Conservation (phyloP, 2,113 vertebrate species). For the Dicentrarchus labrax region DNA sequence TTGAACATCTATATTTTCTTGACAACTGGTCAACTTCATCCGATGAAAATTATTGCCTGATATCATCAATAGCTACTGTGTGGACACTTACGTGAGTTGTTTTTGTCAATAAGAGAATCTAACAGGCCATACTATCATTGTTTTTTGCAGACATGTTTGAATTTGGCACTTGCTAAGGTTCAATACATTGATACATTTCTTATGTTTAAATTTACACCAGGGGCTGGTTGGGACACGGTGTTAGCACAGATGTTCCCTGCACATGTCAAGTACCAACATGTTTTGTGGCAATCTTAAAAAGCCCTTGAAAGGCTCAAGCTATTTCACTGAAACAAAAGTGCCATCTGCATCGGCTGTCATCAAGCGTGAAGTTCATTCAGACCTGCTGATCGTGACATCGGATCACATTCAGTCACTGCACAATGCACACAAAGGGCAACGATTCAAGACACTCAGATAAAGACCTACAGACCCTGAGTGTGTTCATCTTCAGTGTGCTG, state of each 20-base stretch:
- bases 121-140: not conserved
- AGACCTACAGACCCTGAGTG: constrained; percentile 64
- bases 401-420: constrained; percentile 64
- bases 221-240: not conserved
- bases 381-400: constrained; percentile 49
- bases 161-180: not conserved
- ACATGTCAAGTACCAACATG: not conserved
- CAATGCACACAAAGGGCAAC: constrained; percentile 70
- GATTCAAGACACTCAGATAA: constrained; percentile 66
- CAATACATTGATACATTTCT: not conserved
- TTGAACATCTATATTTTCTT: not conserved
- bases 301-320: constrained; percentile 10
- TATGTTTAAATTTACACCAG: not conserved
- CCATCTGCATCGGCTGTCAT: constrained; percentile 57
- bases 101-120: not conserved
- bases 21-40: not conserved
- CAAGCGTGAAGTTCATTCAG: constrained; percentile 60
- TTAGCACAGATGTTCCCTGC: constrained; percentile 12
- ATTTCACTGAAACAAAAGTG: constrained; percentile 36
- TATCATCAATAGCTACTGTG: not conserved
- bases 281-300: not conserved
- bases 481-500: constrained; percentile 69
- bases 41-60: not conserved
- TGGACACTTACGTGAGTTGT: not conserved
- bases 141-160: not conserved